Evolutionary conservation across 2,797 vertebrate genomes (phyloP).

Genomic region (Alca torda): DNA sequence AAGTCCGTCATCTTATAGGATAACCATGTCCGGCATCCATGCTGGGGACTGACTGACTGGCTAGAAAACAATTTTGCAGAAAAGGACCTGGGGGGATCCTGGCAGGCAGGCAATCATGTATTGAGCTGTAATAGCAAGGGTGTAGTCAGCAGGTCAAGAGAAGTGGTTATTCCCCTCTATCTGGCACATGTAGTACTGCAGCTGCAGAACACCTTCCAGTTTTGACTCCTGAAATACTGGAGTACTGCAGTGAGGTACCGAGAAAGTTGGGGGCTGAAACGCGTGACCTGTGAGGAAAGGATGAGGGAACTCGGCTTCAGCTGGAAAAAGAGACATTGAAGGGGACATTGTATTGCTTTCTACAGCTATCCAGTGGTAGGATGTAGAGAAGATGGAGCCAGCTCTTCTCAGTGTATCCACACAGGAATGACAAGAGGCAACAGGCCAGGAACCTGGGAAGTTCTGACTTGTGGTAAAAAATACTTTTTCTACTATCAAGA

Average conservation of each 20-base stretch:
- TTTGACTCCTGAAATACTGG: not conserved
- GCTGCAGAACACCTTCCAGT: not conserved
- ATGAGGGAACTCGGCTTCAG: not conserved
- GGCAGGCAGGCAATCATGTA: fast-evolving
- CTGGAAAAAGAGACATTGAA: not conserved
- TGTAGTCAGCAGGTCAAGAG: not conserved
- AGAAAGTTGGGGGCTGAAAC: not conserved
- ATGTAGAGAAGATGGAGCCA: not conserved
- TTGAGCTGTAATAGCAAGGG: not conserved
- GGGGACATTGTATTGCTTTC: not conserved
- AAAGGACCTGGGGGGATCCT: not conserved
- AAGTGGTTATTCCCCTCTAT: not conserved
- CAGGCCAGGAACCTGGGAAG: not conserved
- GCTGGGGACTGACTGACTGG: not conserved
- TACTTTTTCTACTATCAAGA: not conserved
- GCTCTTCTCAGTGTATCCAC: not conserved
- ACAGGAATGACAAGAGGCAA: not conserved
- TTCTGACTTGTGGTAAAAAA: not conserved
- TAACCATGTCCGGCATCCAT: fast-evolving
- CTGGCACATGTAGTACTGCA: not conserved
- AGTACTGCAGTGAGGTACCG: not conserved
- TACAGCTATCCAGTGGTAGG: not conserved
- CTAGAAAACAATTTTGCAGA: not conserved
- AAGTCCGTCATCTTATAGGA: not conserved
- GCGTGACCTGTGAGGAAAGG: fast-evolving